Conservation (phyloP, 2,888 invertebrate species). For the Venustoraphidia nigricollis region DNA sequence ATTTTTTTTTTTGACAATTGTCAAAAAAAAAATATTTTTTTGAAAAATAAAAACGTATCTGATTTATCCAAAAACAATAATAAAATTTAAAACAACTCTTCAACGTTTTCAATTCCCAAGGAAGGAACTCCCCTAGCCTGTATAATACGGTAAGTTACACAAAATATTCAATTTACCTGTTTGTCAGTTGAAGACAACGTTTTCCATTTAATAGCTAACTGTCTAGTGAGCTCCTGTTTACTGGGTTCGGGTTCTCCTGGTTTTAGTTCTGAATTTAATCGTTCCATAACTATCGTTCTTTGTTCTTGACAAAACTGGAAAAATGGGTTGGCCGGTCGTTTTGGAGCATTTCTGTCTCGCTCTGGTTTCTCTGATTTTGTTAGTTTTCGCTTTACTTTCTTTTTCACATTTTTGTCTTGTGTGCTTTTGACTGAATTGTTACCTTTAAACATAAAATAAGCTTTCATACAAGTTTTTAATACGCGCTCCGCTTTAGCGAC, state of each 20-base stretch:
- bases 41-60: too few species aligned
- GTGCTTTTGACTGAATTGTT: conserved; percentile 16
- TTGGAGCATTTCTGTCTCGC: conserved; percentile 60
- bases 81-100: too few species aligned
- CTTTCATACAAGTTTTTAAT: too few species aligned
- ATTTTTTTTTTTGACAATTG: too few species aligned
- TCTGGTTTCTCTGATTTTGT: conserved; percentile 41
- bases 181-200: conserved; percentile 51
- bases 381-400: conserved; percentile 39
- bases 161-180: conserved; percentile 33
- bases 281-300: conserved; percentile 53
- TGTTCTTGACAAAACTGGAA: conserved; percentile 71
- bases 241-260: conserved; percentile 50
- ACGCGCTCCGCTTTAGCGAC: too few species aligned
- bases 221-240: conserved; percentile 60
- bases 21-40: too few species aligned
- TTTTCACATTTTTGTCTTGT: conserved; percentile 18
- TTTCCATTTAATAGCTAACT: conserved; percentile 60
- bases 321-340: conserved; percentile 65
- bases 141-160: not conserved
- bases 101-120: too few species aligned
- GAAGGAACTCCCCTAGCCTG: not conserved
- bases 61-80: too few species aligned
- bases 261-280: conserved; percentile 36
- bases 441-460: conserved; percentile 6